Conservation (phyloP, 23 tunicate species). For the Ascidia mentula region DNA sequence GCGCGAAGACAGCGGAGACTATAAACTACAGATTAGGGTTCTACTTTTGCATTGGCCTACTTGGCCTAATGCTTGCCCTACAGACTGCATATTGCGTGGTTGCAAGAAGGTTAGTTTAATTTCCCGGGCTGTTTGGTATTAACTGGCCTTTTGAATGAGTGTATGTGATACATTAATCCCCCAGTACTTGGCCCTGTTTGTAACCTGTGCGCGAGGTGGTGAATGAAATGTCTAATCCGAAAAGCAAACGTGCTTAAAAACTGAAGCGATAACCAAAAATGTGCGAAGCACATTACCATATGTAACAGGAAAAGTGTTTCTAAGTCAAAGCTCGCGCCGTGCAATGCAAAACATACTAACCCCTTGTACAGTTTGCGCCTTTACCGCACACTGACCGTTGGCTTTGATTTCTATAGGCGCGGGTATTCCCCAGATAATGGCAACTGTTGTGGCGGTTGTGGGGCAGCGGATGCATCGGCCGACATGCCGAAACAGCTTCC, state of each 20-base stretch:
- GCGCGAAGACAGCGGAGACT: constrained; percentile 7
- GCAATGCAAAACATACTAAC: background rate
- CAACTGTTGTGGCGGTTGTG: background rate
- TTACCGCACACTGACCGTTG: background rate
- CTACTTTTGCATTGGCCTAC: constrained; percentile 21
- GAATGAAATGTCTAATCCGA: background rate
- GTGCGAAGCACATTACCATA: background rate
- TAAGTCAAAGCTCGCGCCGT: background rate
- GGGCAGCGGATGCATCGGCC: background rate
- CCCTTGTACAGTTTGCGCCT: too few species aligned
- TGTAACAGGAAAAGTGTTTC: background rate
- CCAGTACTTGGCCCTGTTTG: background rate
- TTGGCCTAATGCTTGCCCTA: constrained; percentile 19
- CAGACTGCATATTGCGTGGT: constrained; percentile 35
- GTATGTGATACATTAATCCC: background rate
- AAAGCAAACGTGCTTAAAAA: too few species aligned
- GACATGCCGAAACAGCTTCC: background rate
- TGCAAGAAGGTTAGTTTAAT: background rate
- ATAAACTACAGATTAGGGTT: constrained; percentile 26
- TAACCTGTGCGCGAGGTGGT: background rate
- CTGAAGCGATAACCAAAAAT: too few species aligned
- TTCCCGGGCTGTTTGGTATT: background rate
- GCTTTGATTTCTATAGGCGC: constrained; percentile 10
- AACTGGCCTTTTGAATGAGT: background rate
- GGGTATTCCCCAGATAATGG: constrained; percentile 11